Evolutionary conservation across 2,888 invertebrate species (phyloP).

Genomic region (Tetheella fluctuosa): DNA sequence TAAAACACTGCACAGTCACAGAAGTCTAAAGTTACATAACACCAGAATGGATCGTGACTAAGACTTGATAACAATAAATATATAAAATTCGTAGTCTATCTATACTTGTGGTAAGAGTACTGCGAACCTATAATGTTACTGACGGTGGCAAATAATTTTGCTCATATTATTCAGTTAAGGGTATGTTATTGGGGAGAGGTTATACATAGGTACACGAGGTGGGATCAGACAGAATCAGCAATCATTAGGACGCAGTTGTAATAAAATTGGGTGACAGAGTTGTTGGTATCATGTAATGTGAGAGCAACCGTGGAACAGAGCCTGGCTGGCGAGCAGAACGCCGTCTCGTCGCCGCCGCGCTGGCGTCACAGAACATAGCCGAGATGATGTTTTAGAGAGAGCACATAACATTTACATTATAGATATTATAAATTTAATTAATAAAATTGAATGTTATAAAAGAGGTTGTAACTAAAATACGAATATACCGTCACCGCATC

Average conservation of each 20-base stretch:
- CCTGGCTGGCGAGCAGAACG: constrained; percentile 21
- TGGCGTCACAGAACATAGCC: constrained; percentile 36
- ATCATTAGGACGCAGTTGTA: no score
- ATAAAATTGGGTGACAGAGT: no score
- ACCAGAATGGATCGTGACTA: constrained; percentile 44
- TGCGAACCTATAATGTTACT: constrained; percentile 30
- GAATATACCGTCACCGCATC: constrained; percentile 67
- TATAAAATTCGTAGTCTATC: constrained; percentile 41
- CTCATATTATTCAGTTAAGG: constrained; percentile 37
- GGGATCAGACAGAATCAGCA: not conserved
- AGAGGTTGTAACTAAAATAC: constrained; percentile 81
- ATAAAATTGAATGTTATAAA: constrained; percentile 77
- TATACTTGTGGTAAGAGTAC: constrained; percentile 41
- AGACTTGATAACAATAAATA: constrained; percentile 58
- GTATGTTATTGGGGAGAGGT: constrained; percentile 25
- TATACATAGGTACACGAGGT: constrained; percentile 21
- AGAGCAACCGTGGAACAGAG: constrained; percentile 18
- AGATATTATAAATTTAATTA: constrained; percentile 72
- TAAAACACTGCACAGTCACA: constrained; percentile 28
- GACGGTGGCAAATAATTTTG: constrained; percentile 35
- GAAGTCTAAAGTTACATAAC: constrained; percentile 42
- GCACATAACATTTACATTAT: constrained; percentile 63
- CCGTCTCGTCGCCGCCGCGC: constrained; percentile 13
- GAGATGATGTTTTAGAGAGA: constrained; percentile 69
- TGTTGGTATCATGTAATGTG: no score